Conservation (phyloP, 2,888 invertebrate genomes). For the Acronicta alni region DNA sequence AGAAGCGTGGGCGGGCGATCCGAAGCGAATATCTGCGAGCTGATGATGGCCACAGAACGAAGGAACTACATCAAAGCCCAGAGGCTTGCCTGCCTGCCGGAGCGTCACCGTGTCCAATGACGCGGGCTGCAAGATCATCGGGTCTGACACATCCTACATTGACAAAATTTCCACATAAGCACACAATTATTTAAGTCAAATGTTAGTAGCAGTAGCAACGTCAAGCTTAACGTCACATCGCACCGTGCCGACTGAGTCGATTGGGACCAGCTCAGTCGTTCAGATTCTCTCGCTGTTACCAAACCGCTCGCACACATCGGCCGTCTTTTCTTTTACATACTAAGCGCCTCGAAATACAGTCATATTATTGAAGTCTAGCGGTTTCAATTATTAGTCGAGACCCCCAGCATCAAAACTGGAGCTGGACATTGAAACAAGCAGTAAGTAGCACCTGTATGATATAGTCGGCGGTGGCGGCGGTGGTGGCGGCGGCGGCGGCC, state of each 20-base stretch:
- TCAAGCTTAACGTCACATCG: too few species aligned
- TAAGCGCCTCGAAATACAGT: too few species aligned
- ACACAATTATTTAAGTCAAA: background rate
- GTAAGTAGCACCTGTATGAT: conserved; percentile 91
- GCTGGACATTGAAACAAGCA: background rate
- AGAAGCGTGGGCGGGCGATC: conserved; percentile 97
- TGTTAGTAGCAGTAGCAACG: too few species aligned
- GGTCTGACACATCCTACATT: conserved; percentile 94
- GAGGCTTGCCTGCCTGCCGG: conserved; percentile 95
- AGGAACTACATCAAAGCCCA: conserved; percentile 96
- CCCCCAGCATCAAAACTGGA: too few species aligned
- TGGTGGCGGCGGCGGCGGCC: conserved; percentile 91
- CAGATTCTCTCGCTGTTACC: too few species aligned
- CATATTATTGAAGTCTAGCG: too few species aligned
- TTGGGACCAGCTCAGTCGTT: too few species aligned
- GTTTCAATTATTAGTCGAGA: too few species aligned
- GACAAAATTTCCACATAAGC: background rate
- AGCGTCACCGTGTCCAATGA: conserved; percentile 96
- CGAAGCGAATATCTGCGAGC: conserved; percentile 96
- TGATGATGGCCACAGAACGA: conserved; percentile 93
- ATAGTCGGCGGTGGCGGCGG: conserved; percentile 94
- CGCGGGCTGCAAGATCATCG: conserved; percentile 97
- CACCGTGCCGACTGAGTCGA: too few species aligned
- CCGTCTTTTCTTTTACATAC: too few species aligned
- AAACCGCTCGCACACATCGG: too few species aligned